Evolutionary conservation across 2,113 vertebrate genomes (phyloP).

Genomic region (Hemicordylus capensis): DNA sequence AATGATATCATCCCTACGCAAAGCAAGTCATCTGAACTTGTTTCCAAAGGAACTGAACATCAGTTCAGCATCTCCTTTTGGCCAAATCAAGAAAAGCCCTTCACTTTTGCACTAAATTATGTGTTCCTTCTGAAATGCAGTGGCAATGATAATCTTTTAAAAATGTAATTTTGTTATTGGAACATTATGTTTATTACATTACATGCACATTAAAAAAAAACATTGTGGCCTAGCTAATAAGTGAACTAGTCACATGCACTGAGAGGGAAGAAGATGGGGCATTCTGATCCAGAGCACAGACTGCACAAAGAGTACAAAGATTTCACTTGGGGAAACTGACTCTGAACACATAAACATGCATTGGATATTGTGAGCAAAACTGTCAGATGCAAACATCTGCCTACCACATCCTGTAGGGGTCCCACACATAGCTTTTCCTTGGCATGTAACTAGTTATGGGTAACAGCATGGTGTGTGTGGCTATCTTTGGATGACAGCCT

Average conservation of each 20-base stretch:
- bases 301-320: too few relatives aligned
- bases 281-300: neutral
- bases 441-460: too few relatives aligned
- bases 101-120: neutral
- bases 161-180: neutral
- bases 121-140: neutral
- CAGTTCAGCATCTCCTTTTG: neutral
- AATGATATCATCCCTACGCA: neutral
- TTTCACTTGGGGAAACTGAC: too few relatives aligned
- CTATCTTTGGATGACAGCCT: too few relatives aligned
- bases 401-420: too few relatives aligned
- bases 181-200: neutral
- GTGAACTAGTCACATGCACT: neutral
- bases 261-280: neutral
- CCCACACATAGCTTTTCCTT: too few relatives aligned
- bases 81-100: neutral
- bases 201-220: rapidly evolving
- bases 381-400: too few relatives aligned
- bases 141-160: neutral
- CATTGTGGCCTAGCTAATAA: neutral
- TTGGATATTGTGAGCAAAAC: too few relatives aligned
- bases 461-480: too few relatives aligned
- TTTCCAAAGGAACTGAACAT: neutral
- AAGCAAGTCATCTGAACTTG: neutral
- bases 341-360: too few relatives aligned